Conservation (phyloP, 2,113 vertebrate genomes). For the Plecturocebus donacophilus region DNA sequence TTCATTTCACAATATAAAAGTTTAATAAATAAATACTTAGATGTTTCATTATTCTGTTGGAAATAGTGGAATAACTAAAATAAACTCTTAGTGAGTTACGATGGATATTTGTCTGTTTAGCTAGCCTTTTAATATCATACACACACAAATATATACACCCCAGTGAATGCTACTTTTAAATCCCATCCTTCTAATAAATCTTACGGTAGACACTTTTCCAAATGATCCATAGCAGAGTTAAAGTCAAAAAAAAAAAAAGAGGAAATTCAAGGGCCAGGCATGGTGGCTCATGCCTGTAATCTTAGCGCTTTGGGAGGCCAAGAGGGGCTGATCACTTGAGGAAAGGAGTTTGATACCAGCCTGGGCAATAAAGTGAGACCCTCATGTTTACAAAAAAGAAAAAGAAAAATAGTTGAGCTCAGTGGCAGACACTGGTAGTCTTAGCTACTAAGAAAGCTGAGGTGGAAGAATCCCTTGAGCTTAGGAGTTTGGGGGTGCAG, state of each 20-base stretch:
- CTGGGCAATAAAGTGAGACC: too few species aligned
- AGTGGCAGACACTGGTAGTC: too few species aligned
- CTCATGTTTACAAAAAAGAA: too few species aligned
- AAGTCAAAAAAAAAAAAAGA: neutral
- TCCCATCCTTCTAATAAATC: neutral
- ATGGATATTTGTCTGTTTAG: neutral
- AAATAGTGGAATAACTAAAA: neutral
- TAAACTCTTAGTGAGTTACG: neutral
- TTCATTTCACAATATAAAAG: neutral
- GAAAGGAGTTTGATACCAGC: too few species aligned
- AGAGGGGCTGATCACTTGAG: too few species aligned
- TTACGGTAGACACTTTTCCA: neutral
- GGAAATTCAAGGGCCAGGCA: too few species aligned
- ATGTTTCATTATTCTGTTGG: neutral
- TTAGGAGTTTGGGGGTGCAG: too few species aligned
- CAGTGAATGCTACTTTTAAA: neutral
- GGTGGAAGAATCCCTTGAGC: too few species aligned
- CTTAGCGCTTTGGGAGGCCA: too few species aligned
- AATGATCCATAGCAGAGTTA: neutral
- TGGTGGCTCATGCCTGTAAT: too few species aligned
- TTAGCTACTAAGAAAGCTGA: too few species aligned
- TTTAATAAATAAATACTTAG: neutral
- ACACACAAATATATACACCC: rapidly evolving
- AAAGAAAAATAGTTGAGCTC: too few species aligned
- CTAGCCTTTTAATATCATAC: neutral